Evolutionary conservation across 2,797 vertebrate species (phyloP).

Genomic region (Pteronotus mesoamericanus): DNA sequence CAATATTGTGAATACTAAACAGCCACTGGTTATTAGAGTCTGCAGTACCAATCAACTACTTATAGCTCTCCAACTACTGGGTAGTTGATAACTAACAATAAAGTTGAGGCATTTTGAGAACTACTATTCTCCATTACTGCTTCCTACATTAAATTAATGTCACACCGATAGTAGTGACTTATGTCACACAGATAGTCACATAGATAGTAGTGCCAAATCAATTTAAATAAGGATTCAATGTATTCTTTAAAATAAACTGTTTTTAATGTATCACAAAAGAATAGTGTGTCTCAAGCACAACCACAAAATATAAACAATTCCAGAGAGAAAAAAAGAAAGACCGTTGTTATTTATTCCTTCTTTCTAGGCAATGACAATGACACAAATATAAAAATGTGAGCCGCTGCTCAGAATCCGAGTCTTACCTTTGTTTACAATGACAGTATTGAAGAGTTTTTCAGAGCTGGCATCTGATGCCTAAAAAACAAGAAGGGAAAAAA

Average conservation of each 20-base stretch:
- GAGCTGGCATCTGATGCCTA: constrained; percentile 97
- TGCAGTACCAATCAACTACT: constrained; percentile 72
- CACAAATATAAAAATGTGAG: neutral
- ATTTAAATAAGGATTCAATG: neutral
- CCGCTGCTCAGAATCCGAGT: neutral
- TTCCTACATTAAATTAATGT: neutral
- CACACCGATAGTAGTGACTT: neutral
- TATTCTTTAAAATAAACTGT: neutral
- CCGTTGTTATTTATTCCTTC: neutral
- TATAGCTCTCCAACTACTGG: constrained; percentile 65
- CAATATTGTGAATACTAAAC: constrained; percentile 72
- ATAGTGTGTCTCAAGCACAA: neutral
- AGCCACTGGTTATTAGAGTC: constrained; percentile 68
- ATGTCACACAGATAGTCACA: too few relatives aligned
- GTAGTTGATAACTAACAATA: constrained; percentile 71
- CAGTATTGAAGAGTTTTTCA: constrained; percentile 95
- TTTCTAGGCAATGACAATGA: neutral
- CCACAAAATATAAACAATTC: neutral
- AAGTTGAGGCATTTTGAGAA: constrained; percentile 75
- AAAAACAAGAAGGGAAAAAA: constrained; percentile 69
- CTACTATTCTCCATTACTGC: constrained; percentile 43
- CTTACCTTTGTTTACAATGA: constrained; percentile 94
- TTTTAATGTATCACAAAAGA: neutral
- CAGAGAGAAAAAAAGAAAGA: neutral
- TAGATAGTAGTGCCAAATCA: neutral